Base-by-base conservation (phyloP, 1,140 invertebrate genomes). In the Nephila pilipes region DNA sequence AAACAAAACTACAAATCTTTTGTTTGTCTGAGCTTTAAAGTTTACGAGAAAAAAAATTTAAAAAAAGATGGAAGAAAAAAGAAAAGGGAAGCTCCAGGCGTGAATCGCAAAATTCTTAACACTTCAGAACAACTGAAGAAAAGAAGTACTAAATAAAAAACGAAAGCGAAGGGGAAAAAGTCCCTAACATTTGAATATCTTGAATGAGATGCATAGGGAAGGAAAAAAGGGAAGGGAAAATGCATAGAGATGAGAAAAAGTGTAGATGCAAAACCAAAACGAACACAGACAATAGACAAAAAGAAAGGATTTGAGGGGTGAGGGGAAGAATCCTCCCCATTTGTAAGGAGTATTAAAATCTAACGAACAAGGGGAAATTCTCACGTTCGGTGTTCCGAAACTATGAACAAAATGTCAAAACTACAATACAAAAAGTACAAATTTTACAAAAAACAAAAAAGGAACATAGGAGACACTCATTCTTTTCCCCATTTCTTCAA, bases 221-320 rank as follows among this genome's bases (percentile, higher is more conserved):
- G 22, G 25, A 10, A 32, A 60, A 90, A 36, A 22, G 8, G 0
- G 1, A 10, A 32, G 22, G 57, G 57, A 22, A 79, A 79, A 57
- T 22, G 32, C 25, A 90, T n/a, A 55, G 55, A 57, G 20, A 22
- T 16, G 55, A 46, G 55, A 18, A 32, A 16, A 55, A 25, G n/a
- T 20, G 18, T 54, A 54, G n/a, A 75, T n/a, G 36, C 2, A 29
- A 63, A 69, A 88, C 60, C 18, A 88, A 54, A 58, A 60, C 38
- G n/a, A 22, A 46, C 20, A 65, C 58, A 65, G 60, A 87, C 85
- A 87, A 87, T 63, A 65, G 60, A 81, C 20, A 55, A 81, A 75
- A 54, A 55, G 46, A 81, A 36, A 32, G n/a, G 38, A 65, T 46
- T 46, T 65, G 8, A 60, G 14, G 46, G 46, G n/a, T n/a, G n/a